Percentiles rank a stretch among this genome's conserved stretches.
These are phyloP conservation scores for Heliconius erato DNA, from an alignment of 2,888 invertebrate species.

Conservation along the genomic window DNA sequence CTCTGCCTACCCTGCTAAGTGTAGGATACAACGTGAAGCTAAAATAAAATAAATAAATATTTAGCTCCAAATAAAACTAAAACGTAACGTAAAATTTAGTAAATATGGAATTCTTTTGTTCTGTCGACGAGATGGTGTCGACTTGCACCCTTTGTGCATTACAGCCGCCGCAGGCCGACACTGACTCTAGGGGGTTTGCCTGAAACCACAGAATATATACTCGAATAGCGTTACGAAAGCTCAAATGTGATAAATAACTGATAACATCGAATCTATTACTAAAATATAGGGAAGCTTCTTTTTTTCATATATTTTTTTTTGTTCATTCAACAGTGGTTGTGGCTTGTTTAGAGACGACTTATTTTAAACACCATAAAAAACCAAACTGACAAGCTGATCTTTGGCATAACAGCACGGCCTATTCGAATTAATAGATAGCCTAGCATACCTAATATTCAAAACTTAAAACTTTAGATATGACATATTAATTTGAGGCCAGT, in stretches of 20 bases:
- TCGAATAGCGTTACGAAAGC: slow-evolving; percentile 23
- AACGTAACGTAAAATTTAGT: background rate
- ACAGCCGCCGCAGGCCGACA: slow-evolving; percentile 62
- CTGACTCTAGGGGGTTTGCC: slow-evolving; percentile 33
- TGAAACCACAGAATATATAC: slow-evolving; percentile 28
- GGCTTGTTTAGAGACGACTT: too few relatives aligned
- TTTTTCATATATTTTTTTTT: background rate
- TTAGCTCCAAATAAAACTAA: background rate
- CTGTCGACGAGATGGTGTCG: slow-evolving; percentile 65
- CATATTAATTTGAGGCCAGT: too few relatives aligned
- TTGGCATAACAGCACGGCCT: too few relatives aligned
- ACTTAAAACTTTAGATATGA: too few relatives aligned
- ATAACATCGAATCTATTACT: background rate
- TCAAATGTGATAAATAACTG: slow-evolving; percentile 25
- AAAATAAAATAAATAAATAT: background rate
- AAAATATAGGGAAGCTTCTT: background rate
- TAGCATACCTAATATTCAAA: too few relatives aligned
- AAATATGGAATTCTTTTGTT: slow-evolving; percentile 63
- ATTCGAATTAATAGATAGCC: too few relatives aligned
- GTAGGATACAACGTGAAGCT: too few relatives aligned
- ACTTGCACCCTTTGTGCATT: slow-evolving; percentile 80
- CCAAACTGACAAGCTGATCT: too few relatives aligned
- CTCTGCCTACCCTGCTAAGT: too few relatives aligned
- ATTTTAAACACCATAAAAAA: too few relatives aligned
- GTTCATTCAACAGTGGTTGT: background rate